Base-by-base conservation (phyloP, 2,888 invertebrate species). In the Eilema griseolum region DNA sequence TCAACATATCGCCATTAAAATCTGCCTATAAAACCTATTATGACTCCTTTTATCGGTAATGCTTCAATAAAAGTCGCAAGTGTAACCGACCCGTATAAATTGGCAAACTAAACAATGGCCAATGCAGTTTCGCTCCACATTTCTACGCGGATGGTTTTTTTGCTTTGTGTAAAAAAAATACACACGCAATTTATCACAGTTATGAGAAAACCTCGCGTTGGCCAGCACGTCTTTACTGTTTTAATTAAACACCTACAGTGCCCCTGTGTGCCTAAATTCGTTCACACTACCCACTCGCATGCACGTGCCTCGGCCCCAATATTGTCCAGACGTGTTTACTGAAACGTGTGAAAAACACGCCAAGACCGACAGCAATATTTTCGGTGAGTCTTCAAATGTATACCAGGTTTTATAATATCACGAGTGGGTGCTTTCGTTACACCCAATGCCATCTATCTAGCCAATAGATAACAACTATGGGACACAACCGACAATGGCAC, bases 81-180 rank as follows among this genome's bases (percentile, higher is more conserved):
- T 95, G 95, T 95, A 95, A 95, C 95, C 94, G 92, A 95, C 91
- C 92, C 94, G 94, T 95, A 95, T 95, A 95, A 95, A 95, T 95
- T 95, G 95, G 93, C 92, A 91, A 95, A 94, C 94, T 92, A 95
- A 95, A 95, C 95, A 95, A 94, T 94, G 89, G 90, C 86, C 86
- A 82, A 86, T 90, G 91, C 95, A 95, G 95, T 95, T 93, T 92
- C 91, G 91, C 89, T 94, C 90, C 85, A 94, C 91, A 94, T 94
- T 95, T 93, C 93, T 89, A 89, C 87, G 93, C 90, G 92, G 89
- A 86, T 88, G 89, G 83, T 92, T 92, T 94, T 94, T 93, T 92
- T 89, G 87, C 88, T 86, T 89, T 81, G 92, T 91, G 88, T 85
- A 85, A 86, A 90, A 89, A 90, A 93, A 90, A 93, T 89, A 88